Conservation (phyloP, 2,797 vertebrate species). For the Sarcophilus harrisii region DNA sequence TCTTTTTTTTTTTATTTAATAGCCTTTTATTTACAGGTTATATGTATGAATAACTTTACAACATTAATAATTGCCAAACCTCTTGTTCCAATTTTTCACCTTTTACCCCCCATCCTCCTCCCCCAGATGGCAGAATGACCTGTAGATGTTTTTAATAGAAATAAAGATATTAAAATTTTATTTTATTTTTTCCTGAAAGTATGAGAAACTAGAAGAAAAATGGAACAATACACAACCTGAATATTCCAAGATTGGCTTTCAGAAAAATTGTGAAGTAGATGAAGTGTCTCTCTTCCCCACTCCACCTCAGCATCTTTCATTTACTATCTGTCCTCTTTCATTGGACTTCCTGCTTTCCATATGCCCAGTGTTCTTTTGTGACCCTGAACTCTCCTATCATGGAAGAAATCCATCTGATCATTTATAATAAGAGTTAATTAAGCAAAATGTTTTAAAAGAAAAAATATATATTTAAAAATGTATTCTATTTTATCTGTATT, state of each 20-base stretch:
- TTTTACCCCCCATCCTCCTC: no score
- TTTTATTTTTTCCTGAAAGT: not conserved
- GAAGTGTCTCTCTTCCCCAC: not conserved
- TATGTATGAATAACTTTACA: no score
- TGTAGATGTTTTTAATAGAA: no score
- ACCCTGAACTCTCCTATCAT: conserved; percentile 1
- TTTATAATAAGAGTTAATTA: not conserved
- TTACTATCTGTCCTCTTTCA: not conserved
- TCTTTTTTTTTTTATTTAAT: no score
- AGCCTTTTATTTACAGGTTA: no score
- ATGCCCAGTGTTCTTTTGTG: not conserved
- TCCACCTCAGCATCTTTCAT: not conserved
- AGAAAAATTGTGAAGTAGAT: conserved; percentile 22
- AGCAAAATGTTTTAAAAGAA: not conserved
- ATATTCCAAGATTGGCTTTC: not conserved
- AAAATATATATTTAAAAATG: not conserved
- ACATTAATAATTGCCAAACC: no score
- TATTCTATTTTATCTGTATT: not conserved
- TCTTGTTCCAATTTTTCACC: no score
- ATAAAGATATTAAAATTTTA: not conserved
- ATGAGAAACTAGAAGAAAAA: not conserved
- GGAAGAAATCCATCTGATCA: not conserved
- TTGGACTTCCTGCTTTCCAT: not conserved
- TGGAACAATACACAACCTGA: not conserved
- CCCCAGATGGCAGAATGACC: no score